Evolutionary conservation across 2,797 vertebrate species (phyloP), one percentile per base, ranked within the genome.

Genomic region (Hydrolagus colliei): DNA sequence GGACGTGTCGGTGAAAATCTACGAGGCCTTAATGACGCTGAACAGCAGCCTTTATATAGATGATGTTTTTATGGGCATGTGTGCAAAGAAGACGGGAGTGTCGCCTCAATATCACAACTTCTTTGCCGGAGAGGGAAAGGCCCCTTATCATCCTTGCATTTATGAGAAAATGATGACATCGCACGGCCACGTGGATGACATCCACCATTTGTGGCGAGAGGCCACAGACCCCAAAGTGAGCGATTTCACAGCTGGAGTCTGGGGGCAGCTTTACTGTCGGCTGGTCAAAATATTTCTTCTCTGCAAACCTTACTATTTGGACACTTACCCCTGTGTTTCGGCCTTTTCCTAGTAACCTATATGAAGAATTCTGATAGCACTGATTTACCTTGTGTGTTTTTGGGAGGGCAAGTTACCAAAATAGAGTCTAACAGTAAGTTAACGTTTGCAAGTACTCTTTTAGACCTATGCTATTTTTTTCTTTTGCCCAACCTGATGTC

Each of bases 41-140:
- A 97, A 96, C 87, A 93, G 96, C 4, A 97, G 95, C 61, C 90
- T 99, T 80, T 97, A 98, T 89, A 99, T 99, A 32, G 97, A 99
- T 1, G 97, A 98, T 52, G 97, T 98, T 89, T 98, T 97, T 91
- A 98, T 99, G 97, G 97, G 97, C 85, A 95, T 99, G 73, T 98
- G 97, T 91, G 97, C 96, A 90, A 96, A 95, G 86, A 93, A 93
- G 87, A 91, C 96, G 89, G 95, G 96, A 41, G 91, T 98, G 85
- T 92, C 93, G 75, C 96, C 97, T 32, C 95, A 96, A 87, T 87
- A 95, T 87, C 95, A 99, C 4, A 87, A 90, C 7, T 98, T 95
- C 92, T 98, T 98, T 91, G 95, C 96, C 35, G 97, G 97, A 65
- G 97, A 96, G 93, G 96, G 93, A 20, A 97, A 96, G 87, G 92